Evolutionary conservation across 23 tunicate species (phyloP).

Genomic region (Ascidia mentula): DNA sequence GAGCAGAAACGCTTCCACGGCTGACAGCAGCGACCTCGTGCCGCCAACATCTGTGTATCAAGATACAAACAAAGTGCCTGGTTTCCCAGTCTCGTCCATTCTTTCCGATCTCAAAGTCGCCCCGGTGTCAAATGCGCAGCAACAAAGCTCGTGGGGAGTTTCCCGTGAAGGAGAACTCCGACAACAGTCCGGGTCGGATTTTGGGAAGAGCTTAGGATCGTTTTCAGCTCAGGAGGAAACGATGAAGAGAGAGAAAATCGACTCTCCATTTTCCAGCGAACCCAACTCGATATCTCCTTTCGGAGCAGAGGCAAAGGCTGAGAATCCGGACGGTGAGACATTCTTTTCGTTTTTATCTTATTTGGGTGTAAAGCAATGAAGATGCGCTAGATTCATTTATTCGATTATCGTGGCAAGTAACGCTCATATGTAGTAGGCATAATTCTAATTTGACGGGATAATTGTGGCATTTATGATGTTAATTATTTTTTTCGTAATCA

Average conservation of each 20-base stretch:
- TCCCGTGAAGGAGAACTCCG: background rate
- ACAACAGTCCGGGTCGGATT: background rate
- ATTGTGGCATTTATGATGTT: too few species aligned
- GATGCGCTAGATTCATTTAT: too few species aligned
- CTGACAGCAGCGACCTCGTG: background rate
- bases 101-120: conserved; percentile 22
- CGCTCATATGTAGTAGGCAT: too few species aligned
- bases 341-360: too few species aligned
- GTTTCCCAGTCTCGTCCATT: conserved; percentile 38
- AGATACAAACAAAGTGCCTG: background rate
- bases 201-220: background rate
- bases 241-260: background rate
- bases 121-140: background rate
- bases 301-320: background rate
- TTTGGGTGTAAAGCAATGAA: too few species aligned
- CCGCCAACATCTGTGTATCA: background rate
- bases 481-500: too few species aligned
- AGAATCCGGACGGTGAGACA: background rate
- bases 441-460: too few species aligned
- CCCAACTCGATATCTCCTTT: background rate
- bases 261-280: background rate
- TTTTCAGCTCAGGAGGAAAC: background rate
- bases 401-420: too few species aligned
- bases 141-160: background rate
- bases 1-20: background rate